Conservation (phyloP, 2,113 vertebrate genomes). For the Herpetotheres cachinnans region DNA sequence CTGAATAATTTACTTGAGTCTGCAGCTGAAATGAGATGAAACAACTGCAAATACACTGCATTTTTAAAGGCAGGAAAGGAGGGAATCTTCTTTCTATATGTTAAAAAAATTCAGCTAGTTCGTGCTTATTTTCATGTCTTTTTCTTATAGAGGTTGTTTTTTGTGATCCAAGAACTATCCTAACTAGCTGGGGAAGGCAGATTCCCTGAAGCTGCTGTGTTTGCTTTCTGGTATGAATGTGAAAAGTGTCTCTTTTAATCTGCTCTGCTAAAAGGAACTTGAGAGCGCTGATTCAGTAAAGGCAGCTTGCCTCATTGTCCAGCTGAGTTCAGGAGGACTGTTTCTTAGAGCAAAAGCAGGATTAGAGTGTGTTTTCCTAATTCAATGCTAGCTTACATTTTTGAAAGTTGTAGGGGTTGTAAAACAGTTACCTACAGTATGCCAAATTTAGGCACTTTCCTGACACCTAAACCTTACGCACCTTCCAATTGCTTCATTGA, state of each 20-base stretch:
- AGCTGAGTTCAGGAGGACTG: neutral
- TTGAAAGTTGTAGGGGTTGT: neutral
- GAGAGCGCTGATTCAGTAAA: neutral
- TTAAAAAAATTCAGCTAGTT: neutral
- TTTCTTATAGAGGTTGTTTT: neutral
- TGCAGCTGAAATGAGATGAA: neutral
- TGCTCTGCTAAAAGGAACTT: neutral
- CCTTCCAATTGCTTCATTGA: neutral
- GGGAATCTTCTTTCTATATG: neutral
- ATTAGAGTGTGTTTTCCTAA: neutral
- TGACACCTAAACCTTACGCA: neutral
- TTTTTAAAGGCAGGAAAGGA: neutral
- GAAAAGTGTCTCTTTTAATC: neutral
- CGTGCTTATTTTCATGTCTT: neutral
- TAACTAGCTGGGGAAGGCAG: neutral
- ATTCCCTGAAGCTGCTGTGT: neutral
- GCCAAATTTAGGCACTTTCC: neutral
- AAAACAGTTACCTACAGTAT: neutral
- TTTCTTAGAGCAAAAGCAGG: neutral
- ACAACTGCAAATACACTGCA: neutral
- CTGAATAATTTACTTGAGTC: neutral
- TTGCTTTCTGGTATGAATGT: neutral
- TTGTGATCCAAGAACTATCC: neutral
- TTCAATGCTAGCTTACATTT: neutral
- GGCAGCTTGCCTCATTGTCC: neutral